Conservation (phyloP, 1,140 invertebrate genomes). For the Lepidurus arcticus region DNA sequence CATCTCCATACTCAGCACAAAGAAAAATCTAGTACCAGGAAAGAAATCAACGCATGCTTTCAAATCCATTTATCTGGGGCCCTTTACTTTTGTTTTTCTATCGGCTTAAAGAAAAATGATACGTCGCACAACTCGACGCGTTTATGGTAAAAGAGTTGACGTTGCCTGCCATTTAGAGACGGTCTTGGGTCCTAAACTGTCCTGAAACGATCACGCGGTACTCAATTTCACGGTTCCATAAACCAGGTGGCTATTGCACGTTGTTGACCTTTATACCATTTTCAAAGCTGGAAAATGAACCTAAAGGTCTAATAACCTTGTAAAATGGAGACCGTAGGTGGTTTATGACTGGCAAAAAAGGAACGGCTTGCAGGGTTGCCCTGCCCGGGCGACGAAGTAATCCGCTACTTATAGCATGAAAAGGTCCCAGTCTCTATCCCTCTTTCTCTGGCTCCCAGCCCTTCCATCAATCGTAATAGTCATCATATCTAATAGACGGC, state of each 20-base stretch:
- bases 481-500: conserved; percentile 1
- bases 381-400: not conserved
- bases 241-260: conserved; percentile 17
- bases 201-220: not conserved
- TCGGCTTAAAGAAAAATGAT: not conserved
- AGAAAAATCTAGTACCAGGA: too few species aligned
- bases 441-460: not conserved
- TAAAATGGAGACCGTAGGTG: conserved; percentile 18
- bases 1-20: too few species aligned
- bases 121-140: not conserved
- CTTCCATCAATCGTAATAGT: not conserved
- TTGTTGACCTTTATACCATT: not conserved
- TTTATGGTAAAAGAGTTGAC: not conserved
- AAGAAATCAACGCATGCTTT: too few species aligned
- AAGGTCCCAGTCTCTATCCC: not conserved
- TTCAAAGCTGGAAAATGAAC: conserved; percentile 9
- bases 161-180: too few species aligned
- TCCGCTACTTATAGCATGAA: not conserved
- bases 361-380: not conserved
- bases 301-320: conserved; percentile 15
- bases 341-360: conserved; percentile 9
- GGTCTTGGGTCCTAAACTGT: too few species aligned
- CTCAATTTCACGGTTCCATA: conserved; percentile 18
- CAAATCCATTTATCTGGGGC: too few species aligned
- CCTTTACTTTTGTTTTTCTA: too few species aligned